Evolutionary conservation across 2,797 vertebrate species (phyloP), one percentile per base, ranked within the genome.

Genomic region (Macropodus opercularis): DNA sequence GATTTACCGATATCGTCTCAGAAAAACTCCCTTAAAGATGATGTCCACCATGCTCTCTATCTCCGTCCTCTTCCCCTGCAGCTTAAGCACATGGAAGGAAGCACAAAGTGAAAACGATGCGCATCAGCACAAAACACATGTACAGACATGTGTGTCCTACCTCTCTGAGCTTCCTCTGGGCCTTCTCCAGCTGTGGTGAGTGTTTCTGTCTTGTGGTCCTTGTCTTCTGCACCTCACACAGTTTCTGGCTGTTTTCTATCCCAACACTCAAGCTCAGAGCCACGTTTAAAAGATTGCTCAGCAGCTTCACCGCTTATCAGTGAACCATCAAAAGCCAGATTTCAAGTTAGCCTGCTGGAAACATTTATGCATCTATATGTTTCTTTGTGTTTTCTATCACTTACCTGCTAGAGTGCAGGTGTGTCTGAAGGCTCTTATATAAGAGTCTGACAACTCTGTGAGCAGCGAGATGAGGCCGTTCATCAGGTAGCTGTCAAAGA

Each of bases 351-450:
- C 22, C 34, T 9, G 18, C 1, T 14, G 9, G 3, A 19, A 0
- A 12, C 6, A 3, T 15, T 17, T 32, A 6, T 29, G 13, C 4
- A 5, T 46, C 14, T 19, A 6, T 22, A 13, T 32, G 5, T 17
- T 15, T 18, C 4, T 57, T 39, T 21, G 21, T 14, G 21, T 46
- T 31, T 19, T 21, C 12, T 18, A 0, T 19, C 24, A 21, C 57
- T 65, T 86, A 96, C 96, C 95, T 86, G 95, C 95, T 19, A 97
- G 92, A 3, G 95, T 95, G 79, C 95, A 95, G 19, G 96, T 97
- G 89, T 96, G 96, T 65, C 96, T 92, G 83, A 97, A 96, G 0
- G 95, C 95, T 40, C 95, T 91, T 15, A 97, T 80, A 22, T 86
- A 85, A 0, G 96, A 97, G 81, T 94, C 87, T 0, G 95, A 94